Conservation (phyloP, 2,888 invertebrate genomes). For the Uropetala carovei region DNA sequence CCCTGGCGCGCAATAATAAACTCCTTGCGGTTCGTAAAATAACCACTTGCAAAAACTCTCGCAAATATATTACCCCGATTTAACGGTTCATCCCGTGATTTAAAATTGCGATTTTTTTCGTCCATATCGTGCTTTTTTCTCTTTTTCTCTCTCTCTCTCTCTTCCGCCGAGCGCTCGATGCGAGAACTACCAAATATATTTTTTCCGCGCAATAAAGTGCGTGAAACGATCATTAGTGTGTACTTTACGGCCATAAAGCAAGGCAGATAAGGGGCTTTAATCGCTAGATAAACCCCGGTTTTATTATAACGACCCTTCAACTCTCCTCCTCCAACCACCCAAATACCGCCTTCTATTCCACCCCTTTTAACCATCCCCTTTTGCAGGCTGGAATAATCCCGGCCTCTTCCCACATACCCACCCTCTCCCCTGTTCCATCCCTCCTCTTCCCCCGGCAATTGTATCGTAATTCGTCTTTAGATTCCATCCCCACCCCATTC, state of each 20-base stretch:
- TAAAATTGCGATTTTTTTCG: not conserved
- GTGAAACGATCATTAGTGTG: constrained; percentile 49
- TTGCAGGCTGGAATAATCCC: not conserved
- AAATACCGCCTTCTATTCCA: not conserved
- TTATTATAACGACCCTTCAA: constrained; percentile 51
- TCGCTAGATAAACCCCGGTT: constrained; percentile 53
- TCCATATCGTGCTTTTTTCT: not conserved
- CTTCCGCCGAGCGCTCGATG: not conserved
- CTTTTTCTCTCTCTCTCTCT: not conserved
- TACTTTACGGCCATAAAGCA: constrained; percentile 53
- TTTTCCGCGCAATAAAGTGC: constrained; percentile 45
- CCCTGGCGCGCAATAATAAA: not conserved
- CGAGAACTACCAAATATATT: constrained; percentile 33
- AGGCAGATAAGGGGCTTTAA: constrained; percentile 57
- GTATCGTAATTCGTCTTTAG: constrained; percentile 60
- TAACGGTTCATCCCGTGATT: not conserved
- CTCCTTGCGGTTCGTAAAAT: constrained; percentile 6
- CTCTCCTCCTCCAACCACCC: not conserved
- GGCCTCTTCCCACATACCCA: not conserved
- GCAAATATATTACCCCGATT: not conserved
- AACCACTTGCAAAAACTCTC: not conserved
- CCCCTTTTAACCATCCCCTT: constrained; percentile 7
- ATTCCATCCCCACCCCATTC: not conserved
- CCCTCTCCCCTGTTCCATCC: not conserved
- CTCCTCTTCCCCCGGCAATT: not conserved